A percentile compares a stretch with the other conserved stretches of the same genome.
Conservation (phyloP, 1,140 invertebrate species). For the Nebria ingens region DNA sequence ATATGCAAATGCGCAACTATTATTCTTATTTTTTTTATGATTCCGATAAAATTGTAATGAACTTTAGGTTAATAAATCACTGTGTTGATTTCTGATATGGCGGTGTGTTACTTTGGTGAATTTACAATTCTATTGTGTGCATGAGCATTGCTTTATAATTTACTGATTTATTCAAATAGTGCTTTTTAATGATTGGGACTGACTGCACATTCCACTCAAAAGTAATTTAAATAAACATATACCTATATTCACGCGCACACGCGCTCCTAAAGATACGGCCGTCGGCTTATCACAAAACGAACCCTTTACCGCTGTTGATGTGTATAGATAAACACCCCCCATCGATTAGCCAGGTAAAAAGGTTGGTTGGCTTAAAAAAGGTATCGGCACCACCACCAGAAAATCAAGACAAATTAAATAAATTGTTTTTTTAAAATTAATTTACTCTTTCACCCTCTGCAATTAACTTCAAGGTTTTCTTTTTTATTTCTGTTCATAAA, state of each 20-base stretch:
- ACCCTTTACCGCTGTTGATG: background rate
- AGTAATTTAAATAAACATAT: background rate
- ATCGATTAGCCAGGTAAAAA: background rate
- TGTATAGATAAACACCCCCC: background rate
- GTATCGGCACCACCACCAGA: too few species aligned
- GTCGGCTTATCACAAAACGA: background rate
- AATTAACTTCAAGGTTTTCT: too few species aligned
- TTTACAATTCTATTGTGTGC: background rate
- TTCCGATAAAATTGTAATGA: background rate
- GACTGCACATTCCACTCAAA: background rate
- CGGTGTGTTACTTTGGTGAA: background rate
- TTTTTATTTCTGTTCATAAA: too few species aligned
- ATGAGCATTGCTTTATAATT: too few species aligned
- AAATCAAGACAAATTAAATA: too few species aligned
- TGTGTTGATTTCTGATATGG: background rate
- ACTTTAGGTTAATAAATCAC: background rate
- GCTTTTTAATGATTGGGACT: background rate
- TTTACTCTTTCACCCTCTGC: too few species aligned
- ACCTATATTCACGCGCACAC: background rate
- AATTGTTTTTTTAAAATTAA: too few species aligned
- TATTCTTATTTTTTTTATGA: too few species aligned
- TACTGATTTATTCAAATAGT: background rate
- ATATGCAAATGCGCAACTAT: too few species aligned
- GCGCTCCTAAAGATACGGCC: too few species aligned
- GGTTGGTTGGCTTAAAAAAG: too few species aligned